Evolutionary conservation across 1,140 invertebrate species (phyloP), one percentile per base, ranked within the genome.

Genomic region (Pectinophora gossypiella): DNA sequence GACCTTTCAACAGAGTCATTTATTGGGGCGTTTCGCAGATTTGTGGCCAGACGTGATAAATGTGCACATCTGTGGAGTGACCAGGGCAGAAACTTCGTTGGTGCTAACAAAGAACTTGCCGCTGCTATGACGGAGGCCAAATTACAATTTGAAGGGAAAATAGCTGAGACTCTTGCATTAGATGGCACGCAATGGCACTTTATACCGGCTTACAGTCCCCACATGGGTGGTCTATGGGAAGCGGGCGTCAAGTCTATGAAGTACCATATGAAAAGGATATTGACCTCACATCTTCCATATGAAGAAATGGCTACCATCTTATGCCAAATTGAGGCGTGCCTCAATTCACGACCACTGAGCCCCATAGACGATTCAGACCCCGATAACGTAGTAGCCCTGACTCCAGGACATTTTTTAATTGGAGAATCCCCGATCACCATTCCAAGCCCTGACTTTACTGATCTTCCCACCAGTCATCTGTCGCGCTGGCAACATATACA

Each of bases 171-270:
- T n/a, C 44, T 62, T 9, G 44, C 46, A 21, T 0, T 7, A n/a
- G 43, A 62, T 22, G 45, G 47, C 12, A 76, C 71, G 6, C 27
- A 64, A 12, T 89, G 82, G 84, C 58, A 81, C 52, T 87, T 88
- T 51, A 83, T 68, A 36, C 76, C 82, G 18, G 72, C 79, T 3
- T 7, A 16, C 16, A 64, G 65, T 22, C 73, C 81, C 0, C 70
- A 86, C 54, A 66, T 72, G 15, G 83, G 85, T 22, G 84, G 85
- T n/a, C 21, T 68, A 15, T 68, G 54, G 54, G 62, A 65, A 32
- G 48, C 59, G 7, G 62, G 43, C 1, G 59, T 68, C 0, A 54
- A 50, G 12, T 55, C 53, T n/a, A 42, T 47, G 0, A 64, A 68
- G 23, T 20, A 42, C 12, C 77, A 45, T 80, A 72, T 88, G 64